Conservation (phyloP, 2,797 vertebrate species). For the Rhodeus uyekii region DNA sequence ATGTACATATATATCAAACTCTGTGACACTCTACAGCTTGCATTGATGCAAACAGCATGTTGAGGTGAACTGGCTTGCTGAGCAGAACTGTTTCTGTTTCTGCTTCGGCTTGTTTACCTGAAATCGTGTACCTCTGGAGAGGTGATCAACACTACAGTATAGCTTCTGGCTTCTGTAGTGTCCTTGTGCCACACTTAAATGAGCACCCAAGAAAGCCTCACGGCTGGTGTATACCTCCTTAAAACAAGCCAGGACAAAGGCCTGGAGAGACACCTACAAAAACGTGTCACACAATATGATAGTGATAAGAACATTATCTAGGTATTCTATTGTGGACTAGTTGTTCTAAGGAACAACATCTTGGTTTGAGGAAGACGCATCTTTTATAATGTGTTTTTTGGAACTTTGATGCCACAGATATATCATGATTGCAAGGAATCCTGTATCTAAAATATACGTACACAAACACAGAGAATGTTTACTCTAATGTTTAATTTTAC, state of each 20-base stretch:
- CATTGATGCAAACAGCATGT: constrained; percentile 2
- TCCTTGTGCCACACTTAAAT: constrained; percentile 74
- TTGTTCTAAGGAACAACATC: background rate
- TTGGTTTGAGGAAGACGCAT: background rate
- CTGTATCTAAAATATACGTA: background rate
- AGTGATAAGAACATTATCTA: background rate
- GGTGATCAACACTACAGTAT: constrained; percentile 61
- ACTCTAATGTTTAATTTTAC: too few species aligned
- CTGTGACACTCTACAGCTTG: constrained; percentile 7
- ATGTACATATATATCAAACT: constrained; percentile 33
- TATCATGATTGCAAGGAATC: background rate
- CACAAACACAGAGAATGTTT: too few species aligned
- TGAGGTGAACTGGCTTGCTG: constrained; percentile 5
- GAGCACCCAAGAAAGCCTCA: constrained; percentile 75
- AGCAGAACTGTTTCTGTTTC: background rate
- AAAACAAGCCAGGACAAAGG: constrained; percentile 63
- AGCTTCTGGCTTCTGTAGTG: constrained; percentile 70
- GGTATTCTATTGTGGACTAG: background rate
- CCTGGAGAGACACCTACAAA: constrained; percentile 16
- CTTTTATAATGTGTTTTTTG: background rate
- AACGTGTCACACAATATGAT: background rate
- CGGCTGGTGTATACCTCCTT: constrained; percentile 72
- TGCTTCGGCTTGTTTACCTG: constrained; percentile 39
- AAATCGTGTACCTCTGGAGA: constrained; percentile 62
- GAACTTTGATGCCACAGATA: background rate